Conservation (phyloP, 2,797 vertebrate genomes). For the Sebastes minor region DNA sequence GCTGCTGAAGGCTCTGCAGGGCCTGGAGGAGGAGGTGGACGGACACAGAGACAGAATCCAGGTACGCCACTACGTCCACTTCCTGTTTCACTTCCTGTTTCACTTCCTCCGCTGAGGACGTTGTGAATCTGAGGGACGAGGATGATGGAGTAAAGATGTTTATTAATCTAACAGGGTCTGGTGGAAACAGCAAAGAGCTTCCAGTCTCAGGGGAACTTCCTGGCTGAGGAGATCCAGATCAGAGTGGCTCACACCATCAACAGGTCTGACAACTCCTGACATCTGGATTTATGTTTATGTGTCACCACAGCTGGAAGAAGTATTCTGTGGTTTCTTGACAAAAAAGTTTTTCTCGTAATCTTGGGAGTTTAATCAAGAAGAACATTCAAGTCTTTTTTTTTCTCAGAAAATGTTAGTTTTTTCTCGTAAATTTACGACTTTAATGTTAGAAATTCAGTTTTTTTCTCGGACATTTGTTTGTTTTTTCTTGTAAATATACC, state of each 20-base stretch:
- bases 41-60: constrained; percentile 76
- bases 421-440: too few relatives aligned
- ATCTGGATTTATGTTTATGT: too few relatives aligned
- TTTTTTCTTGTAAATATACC: too few relatives aligned
- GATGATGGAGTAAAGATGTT: background rate
- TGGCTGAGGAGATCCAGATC: constrained; percentile 84
- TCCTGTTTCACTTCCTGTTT: background rate
- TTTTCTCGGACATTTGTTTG: too few relatives aligned
- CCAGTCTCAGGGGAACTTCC: constrained; percentile 83
- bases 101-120: background rate
- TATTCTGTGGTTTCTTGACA: too few relatives aligned
- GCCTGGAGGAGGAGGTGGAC: constrained; percentile 85
- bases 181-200: constrained; percentile 79
- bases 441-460: too few relatives aligned
- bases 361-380: too few relatives aligned
- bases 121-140: background rate
- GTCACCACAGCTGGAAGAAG: too few relatives aligned
- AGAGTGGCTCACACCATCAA: constrained; percentile 80
- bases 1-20: constrained; percentile 84
- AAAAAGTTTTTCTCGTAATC: too few relatives aligned
- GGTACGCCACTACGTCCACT: constrained; percentile 18
- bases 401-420: too few relatives aligned
- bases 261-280: constrained; percentile 72
- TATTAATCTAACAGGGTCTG: constrained; percentile 67
- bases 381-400: too few relatives aligned